Base-by-base conservation (phyloP, 2,113 vertebrate species). In the Gymnogyps californianus region DNA sequence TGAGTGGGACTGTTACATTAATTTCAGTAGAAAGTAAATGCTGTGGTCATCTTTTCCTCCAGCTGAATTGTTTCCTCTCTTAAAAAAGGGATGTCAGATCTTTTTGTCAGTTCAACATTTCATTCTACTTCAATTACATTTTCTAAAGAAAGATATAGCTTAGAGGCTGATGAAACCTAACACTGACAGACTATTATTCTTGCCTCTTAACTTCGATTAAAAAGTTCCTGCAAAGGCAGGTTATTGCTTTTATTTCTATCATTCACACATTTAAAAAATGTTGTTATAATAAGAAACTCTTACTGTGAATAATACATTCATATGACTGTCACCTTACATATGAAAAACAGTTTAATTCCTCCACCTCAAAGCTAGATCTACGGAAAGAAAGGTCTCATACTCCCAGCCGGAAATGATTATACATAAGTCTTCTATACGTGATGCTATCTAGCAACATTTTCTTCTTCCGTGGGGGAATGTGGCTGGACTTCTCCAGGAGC, bases 71-170 rank as follows among this genome's bases (percentile, higher is more conserved):
- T 59, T 89, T 87, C 36, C 44, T 85, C 7, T 49, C 29, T 91
- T 94, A 34, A 49, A 59, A 81, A 65, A 74, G n/a, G 29, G 16
- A 59, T 46, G 24, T 76, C 19, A 61, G 34, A 62, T 94, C 21
- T 64, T 85, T 85, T n/a, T 79, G 44, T 79, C 83, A 79, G 65
- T 49, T 91, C 61, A 79, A 15, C 83, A 38, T 89, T 95, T 91
- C 52, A 69, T 87, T 91, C 87, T 72, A 26, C 13, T 81, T 89
- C 64, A 64, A 59, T 84, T 95, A 15, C 11, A 2, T 71, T 75
- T 81, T 44, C 40, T 82, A 57, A 65, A 89, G 71, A 70, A 93
- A 71, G 58, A 55, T 31, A 4, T 18, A 31, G 21, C 61, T 84
- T 71, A 12, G 16, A 93, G 88, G 64, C 75, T 96, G 79, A 55